These are phyloP conservation scores for Scaptomyza reducta DNA, from an alignment of 2,888 invertebrate species.

Conservation along the genomic window DNA sequence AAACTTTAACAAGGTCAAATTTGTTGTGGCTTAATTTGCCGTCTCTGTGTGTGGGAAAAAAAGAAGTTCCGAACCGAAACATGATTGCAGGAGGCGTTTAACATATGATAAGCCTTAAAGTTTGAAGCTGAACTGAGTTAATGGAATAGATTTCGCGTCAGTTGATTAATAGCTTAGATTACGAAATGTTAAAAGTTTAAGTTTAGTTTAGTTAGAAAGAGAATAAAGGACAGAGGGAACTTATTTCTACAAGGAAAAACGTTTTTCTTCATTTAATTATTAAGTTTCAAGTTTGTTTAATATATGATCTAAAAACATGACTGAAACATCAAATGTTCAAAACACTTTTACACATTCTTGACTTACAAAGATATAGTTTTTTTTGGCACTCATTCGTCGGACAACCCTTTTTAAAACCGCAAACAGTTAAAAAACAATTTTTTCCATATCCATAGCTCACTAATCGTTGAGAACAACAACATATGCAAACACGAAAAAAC, in stretches of 20 bases:
- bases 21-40: slow-evolving; percentile 65
- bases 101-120: slow-evolving; percentile 25
- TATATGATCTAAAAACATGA: too few species aligned
- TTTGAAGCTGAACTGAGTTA: slow-evolving; percentile 26
- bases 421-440: slow-evolving; percentile 50
- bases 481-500: slow-evolving; percentile 55
- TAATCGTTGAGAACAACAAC: slow-evolving; percentile 62
- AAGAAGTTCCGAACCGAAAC: slow-evolving; percentile 1
- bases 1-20: slow-evolving; percentile 73
- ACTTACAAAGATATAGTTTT: background rate
- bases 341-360: background rate
- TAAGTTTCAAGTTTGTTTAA: too few species aligned
- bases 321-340: background rate
- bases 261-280: too few species aligned
- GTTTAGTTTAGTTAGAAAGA: background rate
- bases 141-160: slow-evolving; percentile 11
- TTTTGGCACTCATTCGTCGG: slow-evolving; percentile 24
- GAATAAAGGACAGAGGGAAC: too few species aligned
- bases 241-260: too few species aligned
- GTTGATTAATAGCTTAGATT: background rate
- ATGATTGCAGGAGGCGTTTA: slow-evolving; percentile 44
- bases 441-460: slow-evolving; percentile 33
- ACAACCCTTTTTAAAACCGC: slow-evolving; percentile 51
- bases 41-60: slow-evolving; percentile 67
- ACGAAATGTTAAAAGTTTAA: too few species aligned